phyloP scores from a whole-genome alignment of 2,113 vertebrate genomes.

The Tupaia tana region DNA sequence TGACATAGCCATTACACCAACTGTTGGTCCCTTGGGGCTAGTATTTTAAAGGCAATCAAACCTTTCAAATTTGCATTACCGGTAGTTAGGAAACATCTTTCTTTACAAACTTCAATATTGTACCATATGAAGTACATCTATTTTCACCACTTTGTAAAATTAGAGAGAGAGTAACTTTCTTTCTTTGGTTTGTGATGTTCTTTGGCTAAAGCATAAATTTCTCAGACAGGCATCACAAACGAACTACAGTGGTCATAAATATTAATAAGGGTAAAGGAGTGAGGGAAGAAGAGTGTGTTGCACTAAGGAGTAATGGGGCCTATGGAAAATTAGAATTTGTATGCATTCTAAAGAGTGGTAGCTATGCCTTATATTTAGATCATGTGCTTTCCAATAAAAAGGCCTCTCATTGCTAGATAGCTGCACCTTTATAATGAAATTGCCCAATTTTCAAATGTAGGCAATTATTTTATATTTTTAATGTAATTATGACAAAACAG shows the following conservation, averaged over 20 bases:
- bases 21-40: not conserved
- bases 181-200: not conserved
- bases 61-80: not conserved
- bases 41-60: not conserved
- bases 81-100: not conserved
- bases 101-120: not conserved
- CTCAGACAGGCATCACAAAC: not conserved
- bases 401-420: not conserved
- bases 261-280: not conserved
- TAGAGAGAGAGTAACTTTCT: not conserved
- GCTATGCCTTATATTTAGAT: not conserved
- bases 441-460: not conserved
- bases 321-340: not conserved
- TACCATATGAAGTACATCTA: not conserved
- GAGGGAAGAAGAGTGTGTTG: not conserved
- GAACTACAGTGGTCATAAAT: not conserved
- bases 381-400: not conserved
- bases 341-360: not conserved
- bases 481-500: not conserved
- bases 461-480: not conserved
- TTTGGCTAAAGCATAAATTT: not conserved
- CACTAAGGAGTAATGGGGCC: accelerated
- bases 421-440: not conserved
- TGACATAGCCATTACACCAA: no score
- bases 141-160: not conserved